Base-by-base conservation (phyloP, 2,888 invertebrate genomes). In the Galerucella nymphaeae region DNA sequence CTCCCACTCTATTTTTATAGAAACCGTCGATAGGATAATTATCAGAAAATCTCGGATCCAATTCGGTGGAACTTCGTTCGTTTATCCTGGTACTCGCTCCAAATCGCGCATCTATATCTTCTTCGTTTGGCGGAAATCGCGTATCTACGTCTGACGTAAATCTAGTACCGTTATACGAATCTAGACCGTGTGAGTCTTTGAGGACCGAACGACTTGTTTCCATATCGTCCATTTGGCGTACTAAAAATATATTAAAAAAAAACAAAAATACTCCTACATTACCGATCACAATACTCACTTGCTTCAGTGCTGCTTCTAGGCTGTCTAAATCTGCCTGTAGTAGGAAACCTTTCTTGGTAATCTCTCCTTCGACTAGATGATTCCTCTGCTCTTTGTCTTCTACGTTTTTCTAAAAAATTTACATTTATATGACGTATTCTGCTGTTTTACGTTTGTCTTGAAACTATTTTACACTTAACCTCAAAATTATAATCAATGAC, bases 381-480 rank as follows among this genome's bases (percentile, higher is more conserved):
- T 81, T 96, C 96, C 82, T 96, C 95, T 0, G 91, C 90, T 55
- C 96, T 89, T 83, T 95, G 94, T 0, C 94, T 90, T 77, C 93
- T 92, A 48, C 96, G 91, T 86, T 94, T 94, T 82, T 96, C 95
- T 93, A 82, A 65, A 77, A 61, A n/a, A 38, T 10, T n/a, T n/a
- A n/a, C n/a, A n/a, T n/a, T n/a, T n/a, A n/a, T n/a, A n/a, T n/a
- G n/a, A n/a, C n/a, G n/a, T n/a, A n/a, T n/a, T n/a, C n/a, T n/a
- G n/a, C n/a, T n/a, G n/a, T n/a, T n/a, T n/a, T n/a, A n/a, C n/a
- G n/a, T n/a, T n/a, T n/a, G n/a, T n/a, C n/a, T n/a, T n/a, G n/a
- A n/a, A n/a, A n/a, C n/a, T n/a, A n/a, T n/a, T n/a, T n/a, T n/a
- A n/a, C n/a, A n/a, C n/a, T n/a, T n/a, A n/a, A n/a, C n/a, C n/a